These are phyloP conservation scores for human (Homo sapiens) DNA, from an alignment of 2,113 vertebrate species.

Conservation along the genomic window DNA sequence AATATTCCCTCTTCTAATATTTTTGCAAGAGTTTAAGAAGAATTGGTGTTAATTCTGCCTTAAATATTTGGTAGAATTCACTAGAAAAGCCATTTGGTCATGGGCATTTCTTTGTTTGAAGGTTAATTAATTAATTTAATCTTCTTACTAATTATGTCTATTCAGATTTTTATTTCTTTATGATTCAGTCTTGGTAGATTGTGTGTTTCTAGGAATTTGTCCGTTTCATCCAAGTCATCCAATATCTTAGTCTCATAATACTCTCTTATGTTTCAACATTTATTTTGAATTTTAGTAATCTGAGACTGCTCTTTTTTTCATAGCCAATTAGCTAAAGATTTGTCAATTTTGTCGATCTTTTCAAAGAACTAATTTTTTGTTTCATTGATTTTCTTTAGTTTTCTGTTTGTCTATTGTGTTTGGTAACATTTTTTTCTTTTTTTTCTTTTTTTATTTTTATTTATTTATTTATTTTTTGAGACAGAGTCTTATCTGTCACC, in stretches of 20 bases:
- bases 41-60: not conserved
- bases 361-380: not conserved
- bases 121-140: not conserved
- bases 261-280: not conserved
- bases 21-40: not conserved
- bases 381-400: not conserved
- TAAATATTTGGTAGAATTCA: not conserved
- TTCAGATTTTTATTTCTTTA: not conserved
- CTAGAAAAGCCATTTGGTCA: not conserved
- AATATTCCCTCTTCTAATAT: not conserved
- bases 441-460: too few relatives aligned
- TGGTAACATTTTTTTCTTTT: not conserved
- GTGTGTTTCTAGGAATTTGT: not conserved
- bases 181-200: not conserved
- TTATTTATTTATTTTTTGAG: too few relatives aligned
- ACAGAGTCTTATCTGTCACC: too few relatives aligned
- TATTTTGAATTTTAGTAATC: not conserved
- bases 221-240: not conserved
- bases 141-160: not conserved
- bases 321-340: not conserved
- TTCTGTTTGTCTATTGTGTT: not conserved
- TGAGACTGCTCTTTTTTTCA: not conserved
- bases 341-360: not conserved
- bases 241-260: not conserved
- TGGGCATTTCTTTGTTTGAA: not conserved